phyloP scores from a whole-genome alignment of 2,113 vertebrate species.

The Eublepharis macularius region DNA sequence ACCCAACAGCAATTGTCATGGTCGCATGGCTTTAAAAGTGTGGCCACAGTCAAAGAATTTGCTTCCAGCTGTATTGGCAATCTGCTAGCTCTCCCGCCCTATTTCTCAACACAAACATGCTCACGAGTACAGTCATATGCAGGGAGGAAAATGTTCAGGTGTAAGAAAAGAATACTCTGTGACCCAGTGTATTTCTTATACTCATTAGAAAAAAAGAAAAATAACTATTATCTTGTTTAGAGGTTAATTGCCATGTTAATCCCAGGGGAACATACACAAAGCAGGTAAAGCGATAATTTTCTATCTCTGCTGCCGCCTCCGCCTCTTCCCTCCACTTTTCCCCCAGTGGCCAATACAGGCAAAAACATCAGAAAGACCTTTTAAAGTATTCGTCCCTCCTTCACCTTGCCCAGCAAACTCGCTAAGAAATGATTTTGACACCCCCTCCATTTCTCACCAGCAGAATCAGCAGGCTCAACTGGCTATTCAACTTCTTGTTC shows the following conservation, averaged over 20 bases:
- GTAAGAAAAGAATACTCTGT: background rate
- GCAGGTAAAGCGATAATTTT: constrained; percentile 7
- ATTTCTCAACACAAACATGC: background rate
- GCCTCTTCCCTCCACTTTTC: background rate
- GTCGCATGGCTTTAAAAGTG: background rate
- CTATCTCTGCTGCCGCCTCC: background rate
- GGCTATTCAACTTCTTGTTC: too few species aligned
- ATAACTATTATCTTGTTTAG: background rate
- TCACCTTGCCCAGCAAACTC: background rate
- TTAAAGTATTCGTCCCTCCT: background rate
- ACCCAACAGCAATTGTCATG: background rate
- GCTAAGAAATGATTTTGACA: too few species aligned
- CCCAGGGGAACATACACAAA: background rate
- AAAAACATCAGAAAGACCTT: background rate
- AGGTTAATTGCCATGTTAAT: background rate
- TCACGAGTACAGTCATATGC: background rate
- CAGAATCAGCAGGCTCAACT: background rate
- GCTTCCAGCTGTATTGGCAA: background rate
- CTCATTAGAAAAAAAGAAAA: background rate
- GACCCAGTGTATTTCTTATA: background rate
- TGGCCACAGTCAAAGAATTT: background rate
- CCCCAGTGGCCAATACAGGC: background rate
- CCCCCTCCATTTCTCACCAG: background rate
- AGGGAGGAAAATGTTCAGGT: background rate
- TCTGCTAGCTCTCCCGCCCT: background rate